Conservation (phyloP, 2,888 invertebrate species). For the Monopis laevigella region DNA sequence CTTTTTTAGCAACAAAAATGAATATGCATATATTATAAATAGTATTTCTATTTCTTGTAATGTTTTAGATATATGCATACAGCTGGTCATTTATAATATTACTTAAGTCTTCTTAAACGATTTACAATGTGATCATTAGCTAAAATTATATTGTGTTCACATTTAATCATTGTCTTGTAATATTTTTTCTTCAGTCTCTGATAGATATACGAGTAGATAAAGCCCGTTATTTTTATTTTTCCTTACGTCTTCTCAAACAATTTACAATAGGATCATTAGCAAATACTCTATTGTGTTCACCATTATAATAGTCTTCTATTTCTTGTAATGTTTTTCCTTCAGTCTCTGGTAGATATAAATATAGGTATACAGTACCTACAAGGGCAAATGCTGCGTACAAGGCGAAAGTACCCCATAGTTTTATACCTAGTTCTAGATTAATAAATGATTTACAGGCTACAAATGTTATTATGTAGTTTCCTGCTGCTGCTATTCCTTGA, state of each 20-base stretch:
- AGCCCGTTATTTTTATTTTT: too few species aligned
- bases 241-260: conserved; percentile 28
- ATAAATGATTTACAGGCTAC: conserved; percentile 62
- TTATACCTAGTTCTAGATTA: conserved; percentile 45
- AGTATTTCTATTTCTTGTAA: too few species aligned
- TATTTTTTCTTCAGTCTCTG: conserved; percentile 65
- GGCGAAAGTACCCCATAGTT: conserved; percentile 58
- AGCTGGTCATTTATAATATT: too few species aligned
- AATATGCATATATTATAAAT: too few species aligned
- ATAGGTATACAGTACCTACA: conserved; percentile 55
- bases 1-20: too few species aligned
- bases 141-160: conserved; percentile 36
- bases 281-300: conserved; percentile 36
- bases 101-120: conserved; percentile 28
- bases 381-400: conserved; percentile 53
- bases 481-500: conserved; percentile 62
- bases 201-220: conserved; percentile 61
- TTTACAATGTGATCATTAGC: conserved; percentile 52
- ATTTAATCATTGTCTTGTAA: conserved; percentile 58
- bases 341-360: conserved; percentile 64
- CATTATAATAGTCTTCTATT: conserved; percentile 54
- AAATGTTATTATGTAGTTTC: conserved; percentile 60
- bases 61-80: too few species aligned
- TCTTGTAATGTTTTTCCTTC: conserved; percentile 61
- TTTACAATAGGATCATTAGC: conserved; percentile 53